Percentiles rank a stretch among this genome's conserved stretches.
These are phyloP conservation scores for Erythrocebus patas DNA, from an alignment of 2,113 vertebrate genomes.

Conservation along the genomic window DNA sequence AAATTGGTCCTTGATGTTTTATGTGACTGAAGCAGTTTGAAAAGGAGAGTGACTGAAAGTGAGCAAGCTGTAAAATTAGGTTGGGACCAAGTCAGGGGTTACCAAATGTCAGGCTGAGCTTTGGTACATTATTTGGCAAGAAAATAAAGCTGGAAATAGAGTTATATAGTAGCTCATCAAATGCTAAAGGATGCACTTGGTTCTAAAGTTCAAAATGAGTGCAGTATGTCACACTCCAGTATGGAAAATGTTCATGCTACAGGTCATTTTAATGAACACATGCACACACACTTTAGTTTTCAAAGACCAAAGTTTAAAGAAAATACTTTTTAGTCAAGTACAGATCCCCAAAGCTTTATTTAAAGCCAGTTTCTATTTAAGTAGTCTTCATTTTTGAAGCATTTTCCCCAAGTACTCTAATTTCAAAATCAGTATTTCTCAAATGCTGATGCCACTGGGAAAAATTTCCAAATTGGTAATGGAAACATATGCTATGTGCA, in stretches of 20 bases:
- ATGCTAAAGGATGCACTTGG: neutral
- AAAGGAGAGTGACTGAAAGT: neutral
- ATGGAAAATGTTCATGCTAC: neutral
- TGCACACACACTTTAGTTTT: neutral
- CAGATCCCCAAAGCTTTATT: conserved; percentile 1
- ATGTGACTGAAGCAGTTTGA: neutral
- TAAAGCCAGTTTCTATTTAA: conserved; percentile 25
- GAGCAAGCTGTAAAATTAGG: neutral
- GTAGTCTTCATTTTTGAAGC: neutral
- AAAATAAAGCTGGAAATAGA: neutral
- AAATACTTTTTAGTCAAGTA: conserved; percentile 18
- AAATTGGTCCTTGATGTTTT: neutral
- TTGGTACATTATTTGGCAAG: neutral
- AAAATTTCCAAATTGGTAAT: neutral
- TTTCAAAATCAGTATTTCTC: conserved; percentile 27
- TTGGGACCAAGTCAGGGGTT: neutral
- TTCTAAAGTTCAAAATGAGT: neutral
- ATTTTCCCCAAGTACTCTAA: neutral
- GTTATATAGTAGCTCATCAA: neutral
- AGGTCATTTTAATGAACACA: conserved; percentile 37
- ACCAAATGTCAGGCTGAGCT: neutral
- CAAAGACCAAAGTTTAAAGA: conserved; percentile 3
- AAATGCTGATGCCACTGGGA: neutral
- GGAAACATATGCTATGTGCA: neutral
- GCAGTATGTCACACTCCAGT: neutral